Percentiles rank a stretch among this genome's conserved stretches.
phyloP scores from a whole-genome alignment of 92 coral and sea anemone genomes.

The Zoanthus sansibaricus region DNA sequence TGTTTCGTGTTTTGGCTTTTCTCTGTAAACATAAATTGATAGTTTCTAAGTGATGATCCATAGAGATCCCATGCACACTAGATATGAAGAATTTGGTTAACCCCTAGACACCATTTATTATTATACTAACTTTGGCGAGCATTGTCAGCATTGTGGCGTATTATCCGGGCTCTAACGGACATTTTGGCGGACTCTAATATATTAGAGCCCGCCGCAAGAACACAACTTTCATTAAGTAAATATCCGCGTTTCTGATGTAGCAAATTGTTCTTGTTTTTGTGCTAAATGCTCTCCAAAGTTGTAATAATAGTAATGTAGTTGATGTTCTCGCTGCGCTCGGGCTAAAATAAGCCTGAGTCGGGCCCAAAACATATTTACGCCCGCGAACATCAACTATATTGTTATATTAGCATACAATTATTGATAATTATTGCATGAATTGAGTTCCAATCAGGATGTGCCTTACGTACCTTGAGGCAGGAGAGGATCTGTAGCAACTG shows the following conservation, averaged over 20 bases:
- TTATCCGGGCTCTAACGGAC: slow-evolving; percentile 23
- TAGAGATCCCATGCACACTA: not conserved
- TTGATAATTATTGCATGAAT: not conserved
- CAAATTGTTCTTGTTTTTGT: slow-evolving; percentile 24
- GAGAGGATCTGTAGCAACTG: not conserved
- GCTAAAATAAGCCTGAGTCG: not conserved
- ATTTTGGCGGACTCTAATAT: slow-evolving; percentile 16
- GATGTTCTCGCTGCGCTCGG: slow-evolving; percentile 11
- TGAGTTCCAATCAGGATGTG: not conserved
- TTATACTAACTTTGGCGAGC: not conserved
- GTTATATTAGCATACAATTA: not conserved
- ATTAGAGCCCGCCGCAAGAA: slow-evolving; percentile 28
- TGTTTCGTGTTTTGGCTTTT: not conserved
- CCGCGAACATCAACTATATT: slow-evolving; percentile 3
- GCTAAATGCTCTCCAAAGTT: not conserved
- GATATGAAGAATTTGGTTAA: not conserved
- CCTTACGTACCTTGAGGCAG: not conserved
- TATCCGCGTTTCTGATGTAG: slow-evolving; percentile 19
- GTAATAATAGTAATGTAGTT: slow-evolving; percentile 12
- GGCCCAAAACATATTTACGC: too few relatives aligned
- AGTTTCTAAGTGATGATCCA: not conserved
- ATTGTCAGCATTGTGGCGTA: slow-evolving; percentile 3
- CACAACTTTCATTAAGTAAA: not conserved
- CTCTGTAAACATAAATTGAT: not conserved
- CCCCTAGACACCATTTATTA: not conserved